These are phyloP conservation scores for Zaprionus ghesquierei DNA, from an alignment of 1,140 invertebrate genomes.

Conservation along the genomic window DNA sequence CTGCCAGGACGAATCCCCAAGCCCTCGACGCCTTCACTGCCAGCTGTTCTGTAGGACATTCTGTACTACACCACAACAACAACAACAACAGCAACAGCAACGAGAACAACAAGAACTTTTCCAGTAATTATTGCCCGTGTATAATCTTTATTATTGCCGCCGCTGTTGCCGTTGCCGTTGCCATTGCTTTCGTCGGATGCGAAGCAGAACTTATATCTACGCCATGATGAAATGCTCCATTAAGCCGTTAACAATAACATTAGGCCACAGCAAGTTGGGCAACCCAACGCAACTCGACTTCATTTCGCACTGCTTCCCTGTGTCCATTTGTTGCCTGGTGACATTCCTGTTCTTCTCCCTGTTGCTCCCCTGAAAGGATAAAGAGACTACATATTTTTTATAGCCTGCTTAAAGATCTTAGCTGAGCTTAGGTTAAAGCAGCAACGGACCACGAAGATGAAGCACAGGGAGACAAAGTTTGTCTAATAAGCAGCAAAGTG, in stretches of 20 bases:
- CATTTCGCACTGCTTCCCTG: slow-evolving; percentile 15
- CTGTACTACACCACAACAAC: slow-evolving; percentile 27
- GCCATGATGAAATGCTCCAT: slow-evolving; percentile 70
- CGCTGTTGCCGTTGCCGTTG: slow-evolving; percentile 7
- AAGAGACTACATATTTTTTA: slow-evolving; percentile 19
- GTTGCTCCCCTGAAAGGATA: background rate
- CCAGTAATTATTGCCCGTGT: slow-evolving; percentile 76
- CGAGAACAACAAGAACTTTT: slow-evolving; percentile 18
- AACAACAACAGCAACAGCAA: slow-evolving; percentile 22
- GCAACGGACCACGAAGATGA: background rate
- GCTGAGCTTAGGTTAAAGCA: slow-evolving; percentile 28
- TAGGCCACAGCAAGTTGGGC: slow-evolving; percentile 40
- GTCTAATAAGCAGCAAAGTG: slow-evolving; percentile 28
- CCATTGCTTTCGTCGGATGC: background rate
- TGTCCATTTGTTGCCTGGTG: slow-evolving; percentile 29
- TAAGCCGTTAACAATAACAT: slow-evolving; percentile 79
- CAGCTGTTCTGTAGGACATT: slow-evolving; percentile 41
- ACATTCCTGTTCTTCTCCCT: background rate
- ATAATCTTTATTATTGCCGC: slow-evolving; percentile 78
- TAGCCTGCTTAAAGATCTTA: slow-evolving; percentile 27
- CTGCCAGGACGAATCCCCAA: slow-evolving; percentile 13
- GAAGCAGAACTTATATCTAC: slow-evolving; percentile 40
- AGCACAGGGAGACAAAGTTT: slow-evolving; percentile 1
- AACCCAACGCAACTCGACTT: background rate
- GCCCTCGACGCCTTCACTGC: slow-evolving; percentile 6